Evolutionary conservation across 2,888 invertebrate species (phyloP), one percentile per base, ranked within the genome.

Genomic region (Hemicrepidius hirtus): DNA sequence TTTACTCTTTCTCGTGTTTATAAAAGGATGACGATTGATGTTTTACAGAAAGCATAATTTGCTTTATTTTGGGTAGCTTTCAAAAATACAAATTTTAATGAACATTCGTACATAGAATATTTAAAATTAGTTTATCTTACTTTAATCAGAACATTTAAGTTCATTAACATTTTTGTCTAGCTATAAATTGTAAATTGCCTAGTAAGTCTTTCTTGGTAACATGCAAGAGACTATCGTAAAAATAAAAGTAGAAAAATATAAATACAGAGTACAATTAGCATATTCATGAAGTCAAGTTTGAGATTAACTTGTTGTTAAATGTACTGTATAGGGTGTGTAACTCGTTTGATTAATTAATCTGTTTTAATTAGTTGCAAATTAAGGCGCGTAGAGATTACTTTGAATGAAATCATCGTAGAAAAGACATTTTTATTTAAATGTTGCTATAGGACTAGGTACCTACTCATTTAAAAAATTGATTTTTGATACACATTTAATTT

Each of bases 281-380:
- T 76, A 76, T 76, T 74, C 74, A 76, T 76, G 73, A 76, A 65
- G 49, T 68, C 41, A 64, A 62, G 53, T 46, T 49, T 55, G 63
- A 75, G 71, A 75, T 76, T 74, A 76, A 76, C 74, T 74, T 71
- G 74, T 75, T 69, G 66, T 55, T 63, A 62, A 60, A 46, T 53
- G 62, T 53, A 53, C 59, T 67, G 49, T 72, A 41, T 57, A 66
- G 46, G 70, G 68, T 59, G 74, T 70, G 69, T 71, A 59, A 57
- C 64, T 57, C 32, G 71, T 73, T 74, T 76, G 74, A 74, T 74
- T 74, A 76, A 76, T 76, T 73, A 73, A 74, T 74, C 62, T 63
- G 64, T 67, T 75, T 68, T 72, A 74, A 74, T 76, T 76, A 71
- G 66, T 68, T 44, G 69, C 67, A 68, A 71, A 73, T 74, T 69